Base-by-base conservation (phyloP, 2,888 invertebrate genomes). In the Leistus spinibarbis region DNA sequence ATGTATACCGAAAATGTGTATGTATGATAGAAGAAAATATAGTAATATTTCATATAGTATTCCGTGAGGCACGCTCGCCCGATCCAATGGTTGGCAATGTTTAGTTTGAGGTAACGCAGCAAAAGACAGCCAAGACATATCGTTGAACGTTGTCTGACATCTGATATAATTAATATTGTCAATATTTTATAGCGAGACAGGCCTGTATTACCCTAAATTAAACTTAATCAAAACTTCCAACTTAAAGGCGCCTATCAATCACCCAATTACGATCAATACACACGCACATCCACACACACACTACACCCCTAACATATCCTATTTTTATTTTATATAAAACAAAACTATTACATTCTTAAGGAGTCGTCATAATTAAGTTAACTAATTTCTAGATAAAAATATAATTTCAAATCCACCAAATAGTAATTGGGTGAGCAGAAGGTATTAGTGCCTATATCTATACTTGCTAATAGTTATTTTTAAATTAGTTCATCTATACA, bases 141-240 rank as follows among this genome's bases (percentile, higher is more conserved):
- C 9, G 65, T 66, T 65, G 24, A 65, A 7, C 65, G 20, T 17
- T 54, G 64, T 27, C 54, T 54, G 20, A 24, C 63, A 63, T 63
- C 62, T 63, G 23, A 70, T 63, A 70, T 70, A 60, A 69, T 71
- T 67, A 73, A 73, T 67, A 67, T 62, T 53, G 66, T 67, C 57
- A 62, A 73, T 73, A 73, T 73, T 73, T 73, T 73, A 73, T 54
- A 16, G 40, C 16, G 54, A 17, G 24, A 17, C 67, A 60, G 67
- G 40, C 16, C 62, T n/a, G 73, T 67, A 73, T 73, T 73, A 73
- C 67, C 67, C 62, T 73, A 40, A 72, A 72, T 72, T 72, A 65
- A 72, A 72, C 72, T 72, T 73, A 60, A 73, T 73, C 73, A 67
- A 73, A 73, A 73, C 73, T 73, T 73, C 62, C 57, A 62, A 71